Conservation (phyloP, 2,113 vertebrate genomes). For the Tringa solitaria region DNA sequence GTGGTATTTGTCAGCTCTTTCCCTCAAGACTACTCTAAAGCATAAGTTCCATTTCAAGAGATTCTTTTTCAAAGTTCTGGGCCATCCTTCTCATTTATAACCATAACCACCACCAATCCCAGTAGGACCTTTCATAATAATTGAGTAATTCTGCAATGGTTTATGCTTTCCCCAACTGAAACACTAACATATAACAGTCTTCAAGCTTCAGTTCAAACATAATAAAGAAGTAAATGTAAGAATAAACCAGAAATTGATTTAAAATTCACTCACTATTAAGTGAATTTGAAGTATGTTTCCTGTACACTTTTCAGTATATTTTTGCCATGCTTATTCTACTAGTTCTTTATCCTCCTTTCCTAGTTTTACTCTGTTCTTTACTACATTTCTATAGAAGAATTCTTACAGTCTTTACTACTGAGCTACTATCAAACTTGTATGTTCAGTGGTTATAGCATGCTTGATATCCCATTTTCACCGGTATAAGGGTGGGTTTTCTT, state of each 20-base stretch:
- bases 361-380: background rate
- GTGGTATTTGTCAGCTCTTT: conserved; percentile 41
- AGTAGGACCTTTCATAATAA: conserved; percentile 19
- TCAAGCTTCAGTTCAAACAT: background rate
- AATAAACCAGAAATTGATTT: background rate
- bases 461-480: background rate
- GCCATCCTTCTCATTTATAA: conserved; percentile 52
- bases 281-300: background rate
- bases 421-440: background rate
- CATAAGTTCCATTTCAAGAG: conserved; percentile 33
- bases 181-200: background rate
- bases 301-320: background rate
- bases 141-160: conserved; percentile 41
- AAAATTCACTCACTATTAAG: background rate
- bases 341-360: background rate
- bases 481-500: background rate
- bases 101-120: background rate
- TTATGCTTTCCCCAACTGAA: conserved; percentile 32
- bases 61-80: conserved; percentile 33
- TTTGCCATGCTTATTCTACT: background rate
- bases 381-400: background rate
- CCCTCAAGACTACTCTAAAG: conserved; percentile 44
- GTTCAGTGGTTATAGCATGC: background rate
- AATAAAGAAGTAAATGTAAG: background rate
- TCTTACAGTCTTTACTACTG: background rate